Evolutionary conservation across 2,888 invertebrate species (phyloP), one percentile per base, ranked within the genome.

Genomic region (Ophion obscuratus): DNA sequence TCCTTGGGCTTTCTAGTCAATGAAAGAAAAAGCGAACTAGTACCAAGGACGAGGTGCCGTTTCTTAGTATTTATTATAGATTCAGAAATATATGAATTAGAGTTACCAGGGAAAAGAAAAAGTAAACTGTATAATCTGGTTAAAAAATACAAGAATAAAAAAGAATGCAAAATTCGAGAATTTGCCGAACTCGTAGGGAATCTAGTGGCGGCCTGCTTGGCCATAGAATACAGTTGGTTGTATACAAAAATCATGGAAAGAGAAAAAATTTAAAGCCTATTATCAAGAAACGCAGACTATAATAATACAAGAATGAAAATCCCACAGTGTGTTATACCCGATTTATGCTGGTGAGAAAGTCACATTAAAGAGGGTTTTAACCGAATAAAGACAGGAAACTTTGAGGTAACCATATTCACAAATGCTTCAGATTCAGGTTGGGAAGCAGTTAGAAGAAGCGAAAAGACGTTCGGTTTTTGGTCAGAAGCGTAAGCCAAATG

Each of bases 231-330:
- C 67, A 80, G 87, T 20, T 80, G 47, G 27, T 27, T 80, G 1
- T 74, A 87, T 31, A 83, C 77, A n/a, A 88, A 88, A 27, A 59
- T 14, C 11, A 61, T 87, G 5, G 87, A 86, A 75, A 74, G 79
- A n/a, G 82, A 61, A 79, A 88, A 86, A 61, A 73, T n/a, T 24
- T 20, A 70, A 36, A 70, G 74, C 0, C 76, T 82, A 66, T 17
- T 73, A 27, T 40, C 47, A 64, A 76, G 71, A 27, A 27, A 17
- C 36, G 11, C 11, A 14, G 27, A 83, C 40, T 83, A 83, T 44
- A 53, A 83, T 44, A 53, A 44, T n/a, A 27, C n/a, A 70, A 59
- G 40, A 61, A 82, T 82, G 31, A n/a, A 11, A 9, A 47, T 36
- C 4, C 44, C 83, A 14, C 53, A 7, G 53, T 36, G 53, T 20